Base-by-base conservation (phyloP, 2,888 invertebrate genomes). In the Lymantria monacha region DNA sequence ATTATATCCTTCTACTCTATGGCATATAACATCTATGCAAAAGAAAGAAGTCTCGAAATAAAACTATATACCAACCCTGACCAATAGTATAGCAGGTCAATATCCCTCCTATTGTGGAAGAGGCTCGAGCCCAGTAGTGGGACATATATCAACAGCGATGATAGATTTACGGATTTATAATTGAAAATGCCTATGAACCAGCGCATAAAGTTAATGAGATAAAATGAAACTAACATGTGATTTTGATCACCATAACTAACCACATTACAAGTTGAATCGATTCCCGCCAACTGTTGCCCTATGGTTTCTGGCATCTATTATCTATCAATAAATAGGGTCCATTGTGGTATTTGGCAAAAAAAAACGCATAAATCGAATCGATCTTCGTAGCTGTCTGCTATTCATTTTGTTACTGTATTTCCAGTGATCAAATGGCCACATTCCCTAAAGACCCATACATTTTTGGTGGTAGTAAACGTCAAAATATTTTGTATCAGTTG, bases 311-410 rank as follows among this genome's bases (percentile, higher is more conserved):
- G 68, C 64, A 73, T 72, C 82, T 72, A 88, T 90, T 88, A 87
- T 88, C 87, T 86, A 76, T 88, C 88, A 79, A 90, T 91, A 88
- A 84, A 85, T 83, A 79, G 80, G 78, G 78, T 74, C 83, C 69
- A 81, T 89, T 89, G 87, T 87, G 76, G 70, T 69, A 76, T 73
- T 76, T 69, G 66, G 76, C 82, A 86, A 22, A 22, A n/a, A 89
- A 91, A 91, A 89, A 87, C 76, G 79, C 82, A 88, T 86, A 89
- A 86, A 91, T 88, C 85, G 85, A 88, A 89, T 88, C 90, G 85
- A 91, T 89, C 89, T 88, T 86, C 81, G 76, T 73, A 74, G 74
- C 83, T 84, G 83, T 83, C 83, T 81, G 74, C 83, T 72, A 79
- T 81, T 81, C 76, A 82, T 76, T 82, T 79, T 78, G 80, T 77